Evolutionary conservation across 1,140 invertebrate species (phyloP), one percentile per base, ranked within the genome.

Genomic region (Bilobella aurantiaca): DNA sequence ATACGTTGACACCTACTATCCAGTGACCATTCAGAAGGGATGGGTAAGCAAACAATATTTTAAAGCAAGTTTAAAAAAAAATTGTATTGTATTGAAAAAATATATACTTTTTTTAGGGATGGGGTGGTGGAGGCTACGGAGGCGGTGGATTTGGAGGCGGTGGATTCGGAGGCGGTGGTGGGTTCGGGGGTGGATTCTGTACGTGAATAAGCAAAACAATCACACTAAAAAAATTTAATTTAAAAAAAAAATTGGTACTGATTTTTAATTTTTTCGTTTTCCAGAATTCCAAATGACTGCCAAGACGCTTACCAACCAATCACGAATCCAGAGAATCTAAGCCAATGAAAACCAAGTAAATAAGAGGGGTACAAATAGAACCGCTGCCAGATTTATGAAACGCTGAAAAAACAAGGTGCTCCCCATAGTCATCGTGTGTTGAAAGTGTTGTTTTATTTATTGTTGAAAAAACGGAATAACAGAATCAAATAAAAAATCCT

Each of bases 81-180:
- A n/a, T n/a, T n/a, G n/a, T n/a, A n/a, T n/a, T n/a, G n/a, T n/a
- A n/a, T n/a, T n/a, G n/a, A n/a, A n/a, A n/a, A n/a, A n/a, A n/a
- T n/a, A n/a, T n/a, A n/a, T n/a, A n/a, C n/a, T n/a, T n/a, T n/a
- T n/a, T n/a, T n/a, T n/a, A n/a, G n/a, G n/a, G n/a, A n/a, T n/a
- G n/a, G n/a, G n/a, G n/a, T n/a, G n/a, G n/a, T n/a, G n/a, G n/a
- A n/a, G n/a, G n/a, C n/a, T n/a, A 56, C 56, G 63, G 63, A 62
- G 14, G 56, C n/a, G 63, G 63, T n/a, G 64, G 64, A 3, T 21
- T 30, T 29, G 56, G 62, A 30, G 53, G 62, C 3, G 66, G 66
- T 47, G 37, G 56, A 58, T 37, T 27, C 18, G 59, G 58, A 56
- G 61, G 61, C 12, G 16, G 58, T 12, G 27, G 31, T 16, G 58